These are phyloP conservation scores for Paracyclopina nana DNA, from an alignment of 1,140 invertebrate species.

Conservation along the genomic window DNA sequence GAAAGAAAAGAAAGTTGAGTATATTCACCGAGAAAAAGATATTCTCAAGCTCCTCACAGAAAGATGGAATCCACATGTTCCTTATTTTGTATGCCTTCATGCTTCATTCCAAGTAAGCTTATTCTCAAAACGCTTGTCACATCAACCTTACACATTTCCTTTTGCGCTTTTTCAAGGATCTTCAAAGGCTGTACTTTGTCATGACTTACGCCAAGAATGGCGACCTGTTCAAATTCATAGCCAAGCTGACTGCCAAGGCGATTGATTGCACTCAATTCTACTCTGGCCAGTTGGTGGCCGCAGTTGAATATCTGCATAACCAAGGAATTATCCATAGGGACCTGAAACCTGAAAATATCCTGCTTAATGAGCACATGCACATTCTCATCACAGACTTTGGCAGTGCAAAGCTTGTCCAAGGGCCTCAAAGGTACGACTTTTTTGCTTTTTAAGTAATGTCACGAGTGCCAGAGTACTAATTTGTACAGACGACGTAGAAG, in stretches of 20 bases:
- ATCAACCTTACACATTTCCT: conserved; percentile 17
- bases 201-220: conserved; percentile 15
- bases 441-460: no score
- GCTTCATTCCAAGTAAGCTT: conserved; percentile 92
- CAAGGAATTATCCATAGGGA: conserved; percentile 74
- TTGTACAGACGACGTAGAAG: no score
- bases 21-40: conserved; percentile 79
- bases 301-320: conserved; percentile 75
- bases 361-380: conserved; percentile 81
- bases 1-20: conserved; percentile 74
- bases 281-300: conserved; percentile 70
- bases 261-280: conserved; percentile 77
- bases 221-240: conserved; percentile 12
- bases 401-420: conserved; percentile 62
- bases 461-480: no score
- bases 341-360: conserved; percentile 39
- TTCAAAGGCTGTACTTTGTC: conserved; percentile 13
- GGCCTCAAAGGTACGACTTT: no score
- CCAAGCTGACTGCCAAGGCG: conserved; percentile 36
- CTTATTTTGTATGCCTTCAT: conserved; percentile 77
- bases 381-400: conserved; percentile 94
- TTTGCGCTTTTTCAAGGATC: conserved; percentile 9
- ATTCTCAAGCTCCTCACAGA: conserved; percentile 52
- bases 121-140: background rate
- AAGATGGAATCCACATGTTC: conserved; percentile 32